A percentile compares a stretch with the other conserved stretches of the same genome.
phyloP scores from a whole-genome alignment of 64 coral and sea anemone species.

The Montipora sp. region DNA sequence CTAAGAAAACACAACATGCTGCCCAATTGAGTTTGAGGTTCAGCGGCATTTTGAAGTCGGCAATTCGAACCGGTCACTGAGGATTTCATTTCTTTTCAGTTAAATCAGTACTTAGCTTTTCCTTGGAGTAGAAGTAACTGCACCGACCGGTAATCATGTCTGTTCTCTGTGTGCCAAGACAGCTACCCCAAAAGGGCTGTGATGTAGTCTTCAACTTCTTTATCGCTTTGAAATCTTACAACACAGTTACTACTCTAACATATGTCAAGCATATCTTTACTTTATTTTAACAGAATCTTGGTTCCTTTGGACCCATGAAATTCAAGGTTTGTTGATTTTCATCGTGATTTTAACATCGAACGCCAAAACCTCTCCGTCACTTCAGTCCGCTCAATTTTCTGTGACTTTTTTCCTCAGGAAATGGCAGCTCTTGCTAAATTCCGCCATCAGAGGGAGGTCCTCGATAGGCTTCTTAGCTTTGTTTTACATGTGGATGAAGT shows the following conservation, averaged over 20 bases:
- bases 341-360: neutral
- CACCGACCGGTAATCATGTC: no score
- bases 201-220: no score
- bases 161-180: no score
- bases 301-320: conserved; percentile 79
- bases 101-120: no score
- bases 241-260: neutral
- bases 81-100: no score
- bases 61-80: no score
- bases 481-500: conserved; percentile 18
- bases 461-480: conserved; percentile 53
- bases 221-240: neutral
- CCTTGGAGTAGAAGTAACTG: no score
- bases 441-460: conserved; percentile 42
- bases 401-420: conserved; percentile 28
- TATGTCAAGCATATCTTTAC: neutral
- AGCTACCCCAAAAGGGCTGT: no score
- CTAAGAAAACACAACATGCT: no score
- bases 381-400: neutral
- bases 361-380: neutral
- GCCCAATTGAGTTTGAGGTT: no score
- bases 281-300: conserved; percentile 31
- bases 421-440: conserved; percentile 58
- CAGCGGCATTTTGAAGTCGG: no score
- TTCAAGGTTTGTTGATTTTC: conserved; percentile 38